These are phyloP conservation scores for Stomatorhinus ivindoensis DNA, from an alignment of 2,113 vertebrate genomes.

Conservation along the genomic window DNA sequence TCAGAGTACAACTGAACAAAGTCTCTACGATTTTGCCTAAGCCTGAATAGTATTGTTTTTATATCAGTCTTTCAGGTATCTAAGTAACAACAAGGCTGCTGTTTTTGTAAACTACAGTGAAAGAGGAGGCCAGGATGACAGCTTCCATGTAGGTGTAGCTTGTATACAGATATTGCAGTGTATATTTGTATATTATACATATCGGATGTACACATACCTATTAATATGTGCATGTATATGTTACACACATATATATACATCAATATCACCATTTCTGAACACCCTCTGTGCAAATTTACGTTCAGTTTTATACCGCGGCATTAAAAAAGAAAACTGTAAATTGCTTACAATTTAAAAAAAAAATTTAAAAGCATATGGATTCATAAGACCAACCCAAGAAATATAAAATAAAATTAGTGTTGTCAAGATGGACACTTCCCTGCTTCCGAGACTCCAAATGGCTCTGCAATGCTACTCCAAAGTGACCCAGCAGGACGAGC, in stretches of 20 bases:
- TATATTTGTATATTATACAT: slow-evolving; percentile 31
- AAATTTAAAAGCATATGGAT: slow-evolving; percentile 40
- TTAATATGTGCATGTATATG: background rate
- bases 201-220: slow-evolving; percentile 24
- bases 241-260: slow-evolving; percentile 54
- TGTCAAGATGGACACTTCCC: slow-evolving; percentile 51
- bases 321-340: slow-evolving; percentile 68
- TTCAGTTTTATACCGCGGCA: slow-evolving; percentile 88
- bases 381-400: slow-evolving; percentile 64
- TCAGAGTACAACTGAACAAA: slow-evolving; percentile 17
- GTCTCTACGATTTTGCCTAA: background rate
- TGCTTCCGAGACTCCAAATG: slow-evolving; percentile 41
- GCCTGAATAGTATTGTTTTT: background rate
- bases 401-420: slow-evolving; percentile 75
- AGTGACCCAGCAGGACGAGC: slow-evolving; percentile 33
- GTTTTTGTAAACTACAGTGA: slow-evolving; percentile 23
- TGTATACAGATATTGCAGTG: slow-evolving; percentile 19
- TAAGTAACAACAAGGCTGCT: background rate
- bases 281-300: slow-evolving; percentile 81
- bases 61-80: background rate
- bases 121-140: slow-evolving; percentile 28
- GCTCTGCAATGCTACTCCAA: slow-evolving; percentile 50
- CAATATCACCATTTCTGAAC: slow-evolving; percentile 64
- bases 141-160: slow-evolving; percentile 27
- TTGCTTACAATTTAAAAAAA: slow-evolving; percentile 53